Conservation (phyloP, 2,113 vertebrate species). For the Ceyx margarethae region DNA sequence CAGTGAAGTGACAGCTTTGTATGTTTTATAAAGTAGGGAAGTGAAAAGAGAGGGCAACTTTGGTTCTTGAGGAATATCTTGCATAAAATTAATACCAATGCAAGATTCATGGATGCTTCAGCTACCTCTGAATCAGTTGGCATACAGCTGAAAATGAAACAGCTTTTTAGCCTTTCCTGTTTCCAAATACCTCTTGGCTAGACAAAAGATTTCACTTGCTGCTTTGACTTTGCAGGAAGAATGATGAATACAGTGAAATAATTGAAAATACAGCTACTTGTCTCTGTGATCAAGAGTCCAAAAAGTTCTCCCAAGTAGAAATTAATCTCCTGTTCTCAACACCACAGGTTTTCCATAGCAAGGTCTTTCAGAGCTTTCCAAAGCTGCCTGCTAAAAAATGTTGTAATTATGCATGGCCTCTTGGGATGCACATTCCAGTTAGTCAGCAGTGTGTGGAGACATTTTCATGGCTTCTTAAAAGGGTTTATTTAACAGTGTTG, state of each 20-base stretch:
- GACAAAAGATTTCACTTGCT: not conserved
- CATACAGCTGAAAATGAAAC: not conserved
- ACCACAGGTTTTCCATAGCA: not conserved
- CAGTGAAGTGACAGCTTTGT: not conserved
- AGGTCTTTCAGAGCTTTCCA: not conserved
- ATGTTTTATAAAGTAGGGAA: not conserved
- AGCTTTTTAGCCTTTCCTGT: conserved; percentile 36
- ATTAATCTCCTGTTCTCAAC: not conserved
- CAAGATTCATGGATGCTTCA: not conserved
- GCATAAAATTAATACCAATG: not conserved
- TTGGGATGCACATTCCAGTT: not conserved
- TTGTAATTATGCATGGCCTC: accelerated
- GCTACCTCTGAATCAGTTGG: not conserved
- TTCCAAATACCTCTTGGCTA: conserved; percentile 30
- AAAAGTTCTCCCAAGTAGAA: not conserved
- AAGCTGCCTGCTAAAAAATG: not conserved
- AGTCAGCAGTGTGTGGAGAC: not conserved
- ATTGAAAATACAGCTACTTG: not conserved
- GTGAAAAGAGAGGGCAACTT: not conserved
- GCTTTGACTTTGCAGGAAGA: not conserved
- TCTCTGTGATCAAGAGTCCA: not conserved
- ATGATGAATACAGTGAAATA: not conserved
- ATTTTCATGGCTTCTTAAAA: not conserved
- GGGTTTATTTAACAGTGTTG: not conserved
- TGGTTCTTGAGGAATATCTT: not conserved